These are phyloP conservation scores for Silurus aristotelis DNA, from an alignment of 2,797 vertebrate species.

Conservation along the genomic window DNA sequence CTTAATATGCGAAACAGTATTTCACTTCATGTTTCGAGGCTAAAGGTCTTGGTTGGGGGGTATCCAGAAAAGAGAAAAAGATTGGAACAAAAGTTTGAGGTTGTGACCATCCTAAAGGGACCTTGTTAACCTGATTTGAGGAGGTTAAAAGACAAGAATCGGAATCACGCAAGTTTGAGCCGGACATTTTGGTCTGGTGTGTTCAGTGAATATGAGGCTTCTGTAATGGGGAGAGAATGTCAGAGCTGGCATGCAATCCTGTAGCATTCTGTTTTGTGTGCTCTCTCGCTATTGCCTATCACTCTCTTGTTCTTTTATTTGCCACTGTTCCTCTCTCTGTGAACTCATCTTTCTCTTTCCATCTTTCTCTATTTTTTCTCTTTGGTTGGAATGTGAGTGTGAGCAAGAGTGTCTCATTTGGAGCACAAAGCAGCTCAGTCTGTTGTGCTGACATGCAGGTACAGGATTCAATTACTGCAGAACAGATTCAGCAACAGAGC, in stretches of 20 bases:
- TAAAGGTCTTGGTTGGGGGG: constrained; percentile 11
- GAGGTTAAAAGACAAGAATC: constrained; percentile 37
- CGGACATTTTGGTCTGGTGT: not conserved
- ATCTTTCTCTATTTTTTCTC: constrained; percentile 32
- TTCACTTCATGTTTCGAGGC: not conserved
- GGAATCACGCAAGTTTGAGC: not conserved
- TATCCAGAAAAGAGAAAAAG: constrained; percentile 13
- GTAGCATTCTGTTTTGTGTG: constrained; percentile 14
- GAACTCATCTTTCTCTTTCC: constrained; percentile 5
- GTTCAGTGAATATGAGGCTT: constrained; percentile 33
- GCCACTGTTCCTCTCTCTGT: constrained; percentile 13
- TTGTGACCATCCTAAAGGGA: not conserved
- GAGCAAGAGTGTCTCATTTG: constrained; percentile 68
- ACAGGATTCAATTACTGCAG: constrained; percentile 68
- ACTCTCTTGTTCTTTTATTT: not conserved
- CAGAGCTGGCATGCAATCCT: constrained; percentile 10
- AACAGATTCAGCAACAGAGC: constrained; percentile 19
- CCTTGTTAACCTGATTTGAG: constrained; percentile 43
- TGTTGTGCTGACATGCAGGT: constrained; percentile 68
- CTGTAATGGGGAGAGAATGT: constrained; percentile 45
- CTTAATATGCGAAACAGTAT: not conserved
- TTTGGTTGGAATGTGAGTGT: constrained; percentile 52
- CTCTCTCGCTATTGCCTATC: not conserved
- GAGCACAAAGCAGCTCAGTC: constrained; percentile 76
- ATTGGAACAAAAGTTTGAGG: constrained; percentile 10